These are phyloP conservation scores for Altica lythri DNA, from an alignment of 2,888 invertebrate species.

Conservation along the genomic window DNA sequence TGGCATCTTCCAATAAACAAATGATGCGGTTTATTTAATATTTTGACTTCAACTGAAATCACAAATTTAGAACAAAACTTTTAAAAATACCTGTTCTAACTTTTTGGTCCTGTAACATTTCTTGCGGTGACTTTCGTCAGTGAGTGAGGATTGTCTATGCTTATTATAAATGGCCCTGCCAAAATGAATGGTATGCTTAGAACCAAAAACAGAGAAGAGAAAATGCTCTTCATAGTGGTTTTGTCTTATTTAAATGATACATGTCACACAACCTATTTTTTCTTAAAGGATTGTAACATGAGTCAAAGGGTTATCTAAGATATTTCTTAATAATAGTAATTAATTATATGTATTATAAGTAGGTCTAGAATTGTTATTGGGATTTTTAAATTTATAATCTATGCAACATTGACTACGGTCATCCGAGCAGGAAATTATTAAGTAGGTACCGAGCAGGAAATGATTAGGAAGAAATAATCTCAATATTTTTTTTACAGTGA, in stretches of 20 bases:
- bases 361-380: not conserved
- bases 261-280: not conserved
- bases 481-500: no score
- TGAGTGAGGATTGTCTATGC: constrained; percentile 26
- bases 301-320: constrained; percentile 1
- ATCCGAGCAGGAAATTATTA: no score
- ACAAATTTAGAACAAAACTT: constrained; percentile 9
- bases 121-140: constrained; percentile 29
- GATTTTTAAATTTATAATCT: no score
- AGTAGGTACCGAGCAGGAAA: no score
- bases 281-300: not conserved
- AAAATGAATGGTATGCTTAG: not conserved
- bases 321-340: constrained; percentile 1
- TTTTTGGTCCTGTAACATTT: constrained; percentile 33
- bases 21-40: constrained; percentile 50
- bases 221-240: constrained; percentile 4
- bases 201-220: constrained; percentile 6
- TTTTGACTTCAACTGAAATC: constrained; percentile 50
- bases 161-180: constrained; percentile 20
- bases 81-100: no score
- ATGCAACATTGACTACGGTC: no score
- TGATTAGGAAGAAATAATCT: no score
- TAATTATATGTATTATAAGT: not conserved
- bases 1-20: constrained; percentile 53
- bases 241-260: not conserved